Percentiles rank a stretch among this genome's conserved stretches.
Conservation (phyloP, 92 coral and sea anemone species). For the Chrysogorgia sp. region DNA sequence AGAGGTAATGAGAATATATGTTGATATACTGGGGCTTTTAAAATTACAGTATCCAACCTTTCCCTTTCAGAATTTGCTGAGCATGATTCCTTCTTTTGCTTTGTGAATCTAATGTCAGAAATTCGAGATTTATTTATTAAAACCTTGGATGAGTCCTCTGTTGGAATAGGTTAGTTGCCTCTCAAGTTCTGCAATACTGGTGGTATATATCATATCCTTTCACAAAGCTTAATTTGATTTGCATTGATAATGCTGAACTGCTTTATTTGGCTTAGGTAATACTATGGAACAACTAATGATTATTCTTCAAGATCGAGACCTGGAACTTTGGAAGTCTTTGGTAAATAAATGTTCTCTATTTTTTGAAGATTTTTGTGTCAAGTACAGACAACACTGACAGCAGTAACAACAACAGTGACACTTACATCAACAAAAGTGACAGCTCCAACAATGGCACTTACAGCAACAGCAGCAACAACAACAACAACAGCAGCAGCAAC, state of each 20-base stretch:
- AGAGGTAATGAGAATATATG: background rate
- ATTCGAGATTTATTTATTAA: slow-evolving; percentile 97
- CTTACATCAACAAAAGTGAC: too few species aligned
- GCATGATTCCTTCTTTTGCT: slow-evolving; percentile 96
- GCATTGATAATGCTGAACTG: background rate
- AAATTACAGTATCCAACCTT: too few species aligned
- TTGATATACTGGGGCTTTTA: background rate
- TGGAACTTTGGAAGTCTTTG: slow-evolving; percentile 74
- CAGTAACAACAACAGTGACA: too few species aligned
- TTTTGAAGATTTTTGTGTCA: too few species aligned
- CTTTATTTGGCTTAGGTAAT: slow-evolving; percentile 57
- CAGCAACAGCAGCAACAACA: too few species aligned
- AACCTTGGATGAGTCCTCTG: slow-evolving; percentile 91
- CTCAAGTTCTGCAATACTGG: too few species aligned
- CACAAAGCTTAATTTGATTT: background rate
- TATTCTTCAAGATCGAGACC: slow-evolving; percentile 81
- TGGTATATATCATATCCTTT: background rate
- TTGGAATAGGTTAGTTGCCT: slow-evolving; percentile 78
- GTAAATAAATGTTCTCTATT: slow-evolving; percentile 46
- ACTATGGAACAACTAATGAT: slow-evolving; percentile 81
- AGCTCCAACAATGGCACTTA: too few species aligned
- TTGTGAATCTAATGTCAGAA: slow-evolving; percentile 94
- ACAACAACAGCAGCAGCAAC: too few species aligned
- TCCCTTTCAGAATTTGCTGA: slow-evolving; percentile 81
- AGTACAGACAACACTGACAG: too few species aligned